A percentile compares a stretch with the other conserved stretches of the same genome.
Evolutionary conservation across 2,797 vertebrate species (phyloP).

Genomic region (Anguilla megastoma): DNA sequence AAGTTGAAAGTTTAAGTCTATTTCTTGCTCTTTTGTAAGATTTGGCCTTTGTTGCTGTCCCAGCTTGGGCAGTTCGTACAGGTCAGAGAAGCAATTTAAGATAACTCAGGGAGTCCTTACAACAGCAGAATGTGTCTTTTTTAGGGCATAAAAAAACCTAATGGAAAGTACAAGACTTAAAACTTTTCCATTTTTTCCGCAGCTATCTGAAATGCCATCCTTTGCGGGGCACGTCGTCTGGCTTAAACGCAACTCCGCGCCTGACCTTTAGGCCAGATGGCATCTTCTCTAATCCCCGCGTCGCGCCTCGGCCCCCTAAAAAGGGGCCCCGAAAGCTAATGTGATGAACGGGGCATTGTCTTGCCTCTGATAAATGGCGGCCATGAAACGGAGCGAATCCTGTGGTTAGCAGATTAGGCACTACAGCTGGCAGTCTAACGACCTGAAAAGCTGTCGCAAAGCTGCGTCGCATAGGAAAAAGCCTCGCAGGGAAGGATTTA

Average conservation of each 20-base stretch:
- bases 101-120: constrained; percentile 15
- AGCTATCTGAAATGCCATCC: constrained; percentile 33
- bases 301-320: constrained; percentile 33
- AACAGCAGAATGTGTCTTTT: background rate
- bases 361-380: constrained; percentile 19
- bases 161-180: constrained; percentile 23
- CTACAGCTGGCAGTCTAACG: constrained; percentile 13
- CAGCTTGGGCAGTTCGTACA: background rate
- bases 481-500: constrained; percentile 39
- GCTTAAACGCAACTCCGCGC: constrained; percentile 28
- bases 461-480: background rate
- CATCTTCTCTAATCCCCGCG: constrained; percentile 44
- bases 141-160: background rate
- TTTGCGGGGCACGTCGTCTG: background rate
- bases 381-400: constrained; percentile 30
- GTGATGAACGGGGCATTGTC: constrained; percentile 40
- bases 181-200: constrained; percentile 29
- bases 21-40: background rate
- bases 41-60: background rate
- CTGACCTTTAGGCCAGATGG: constrained; percentile 43
- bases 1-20: background rate
- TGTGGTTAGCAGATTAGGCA: constrained; percentile 36
- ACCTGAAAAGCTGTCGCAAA: constrained; percentile 17
- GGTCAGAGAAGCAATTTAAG: constrained; percentile 22
- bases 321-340: constrained; percentile 27